Evolutionary conservation across 2,888 invertebrate species (phyloP), one percentile per base, ranked within the genome.

Genomic region (Pherbina coryleti): DNA sequence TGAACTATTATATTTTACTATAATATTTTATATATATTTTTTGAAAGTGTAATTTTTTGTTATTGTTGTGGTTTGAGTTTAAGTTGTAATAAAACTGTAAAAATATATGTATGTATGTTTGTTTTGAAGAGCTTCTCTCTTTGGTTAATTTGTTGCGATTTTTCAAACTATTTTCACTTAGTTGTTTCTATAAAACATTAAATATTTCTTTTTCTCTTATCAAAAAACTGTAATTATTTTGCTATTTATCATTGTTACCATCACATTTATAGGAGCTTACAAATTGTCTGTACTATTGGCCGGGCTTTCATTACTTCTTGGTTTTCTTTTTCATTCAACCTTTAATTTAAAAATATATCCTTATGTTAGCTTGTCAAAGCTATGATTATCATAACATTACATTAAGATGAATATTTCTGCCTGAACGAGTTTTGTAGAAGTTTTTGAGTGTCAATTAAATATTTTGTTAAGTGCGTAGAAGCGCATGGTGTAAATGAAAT

Each of bases 201-300:
- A 19, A 57, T 57, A 1, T 19, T 57, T 57, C 19, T 19, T 60
- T 60, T 60, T 3, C 17, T 25, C 25, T 60, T 60, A 14, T 25
- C 28, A 60, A 25, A 2, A 25, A 28, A 28, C 28, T 25, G 2
- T n/a, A 17, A 17, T 60, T 60, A 7, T 57, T 60, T 14, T 60
- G 5, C 14, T 25, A 28, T 60, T 3, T 60, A 60, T n/a, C 8
- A 60, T 2, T 60, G 22, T 25, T 5, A 4, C 25, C 60, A 60
- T 60, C 60, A 60, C 60, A 60, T 60, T 22, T 60, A 25, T 60
- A 60, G 60, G 60, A 60, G 60, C 60, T 60, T 60, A 9, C 11
- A 25, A 60, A 25, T 60, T 22, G 1, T 60, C 28, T 5, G 3
- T 19, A 55, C n/a, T 55, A n/a, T 53, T 55, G 55, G 55, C 55